Conservation (phyloP, 2,113 vertebrate species). For the Zingel zingel region DNA sequence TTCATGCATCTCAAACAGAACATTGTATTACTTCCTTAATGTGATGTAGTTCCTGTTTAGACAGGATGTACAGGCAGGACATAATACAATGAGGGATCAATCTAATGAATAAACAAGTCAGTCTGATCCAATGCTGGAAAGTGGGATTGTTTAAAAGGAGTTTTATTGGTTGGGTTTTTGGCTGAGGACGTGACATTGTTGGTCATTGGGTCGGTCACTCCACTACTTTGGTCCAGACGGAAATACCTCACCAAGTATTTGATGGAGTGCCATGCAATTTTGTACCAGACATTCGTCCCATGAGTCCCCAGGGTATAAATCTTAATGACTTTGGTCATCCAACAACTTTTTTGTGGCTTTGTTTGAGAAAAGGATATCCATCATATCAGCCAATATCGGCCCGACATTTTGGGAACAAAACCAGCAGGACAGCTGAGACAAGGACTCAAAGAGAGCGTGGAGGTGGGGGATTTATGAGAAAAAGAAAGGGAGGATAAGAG, state of each 20-base stretch:
- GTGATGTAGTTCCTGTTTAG: conserved; percentile 6
- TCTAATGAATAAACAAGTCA: neutral
- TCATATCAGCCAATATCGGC: neutral
- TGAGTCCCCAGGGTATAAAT: neutral
- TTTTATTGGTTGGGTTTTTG: conserved; percentile 2
- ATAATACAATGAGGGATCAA: conserved; percentile 28
- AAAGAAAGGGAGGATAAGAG: conserved; percentile 34
- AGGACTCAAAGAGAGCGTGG: conserved; percentile 1
- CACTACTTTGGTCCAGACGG: neutral
- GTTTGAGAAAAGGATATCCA: neutral
- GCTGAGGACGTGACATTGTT: neutral
- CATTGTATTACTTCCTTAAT: conserved; percentile 35
- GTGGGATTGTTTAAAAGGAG: neutral
- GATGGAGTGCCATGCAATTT: neutral
- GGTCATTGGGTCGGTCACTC: neutral
- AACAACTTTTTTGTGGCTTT: neutral
- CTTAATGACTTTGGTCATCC: neutral
- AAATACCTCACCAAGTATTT: neutral
- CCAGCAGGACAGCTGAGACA: conserved; percentile 27
- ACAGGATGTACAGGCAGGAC: conserved; percentile 6
- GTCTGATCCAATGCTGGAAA: neutral
- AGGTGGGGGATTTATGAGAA: neutral
- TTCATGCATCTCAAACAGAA: neutral
- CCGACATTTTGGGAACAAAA: conserved; percentile 11
- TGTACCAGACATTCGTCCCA: too few relatives aligned